Conservation (phyloP, 1,140 invertebrate species). For the Trachymyrmex cornetzi region DNA sequence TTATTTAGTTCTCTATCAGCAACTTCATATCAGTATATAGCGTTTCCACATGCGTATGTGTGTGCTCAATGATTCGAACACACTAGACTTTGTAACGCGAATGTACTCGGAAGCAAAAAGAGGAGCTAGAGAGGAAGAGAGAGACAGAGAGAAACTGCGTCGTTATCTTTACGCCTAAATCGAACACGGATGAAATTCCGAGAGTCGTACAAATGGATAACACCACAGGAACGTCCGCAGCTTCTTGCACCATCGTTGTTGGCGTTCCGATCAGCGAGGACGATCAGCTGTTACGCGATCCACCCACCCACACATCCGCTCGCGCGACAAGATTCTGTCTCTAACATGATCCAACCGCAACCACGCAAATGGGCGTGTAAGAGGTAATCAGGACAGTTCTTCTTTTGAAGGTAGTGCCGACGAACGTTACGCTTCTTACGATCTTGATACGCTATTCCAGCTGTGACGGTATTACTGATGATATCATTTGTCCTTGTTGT, state of each 20-base stretch:
- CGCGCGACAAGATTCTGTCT: constrained; percentile 29
- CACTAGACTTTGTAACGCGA: background rate
- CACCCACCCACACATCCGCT: constrained; percentile 61
- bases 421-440: constrained; percentile 26
- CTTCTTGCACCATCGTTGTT: constrained; percentile 66
- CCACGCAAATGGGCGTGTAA: constrained; percentile 57
- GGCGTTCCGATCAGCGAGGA: constrained; percentile 73
- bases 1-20: constrained; percentile 45
- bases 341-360: constrained; percentile 11
- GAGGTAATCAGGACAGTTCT: constrained; percentile 51
- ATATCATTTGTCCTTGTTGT: constrained; percentile 47
- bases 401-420: constrained; percentile 46
- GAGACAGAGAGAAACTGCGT: constrained; percentile 37
- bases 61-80: constrained; percentile 24
- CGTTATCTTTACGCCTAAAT: constrained; percentile 78
- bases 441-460: constrained; percentile 38
- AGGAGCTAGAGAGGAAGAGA: background rate
- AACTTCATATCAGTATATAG: background rate
- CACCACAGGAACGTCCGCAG: constrained; percentile 69
- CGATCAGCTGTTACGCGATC: constrained; percentile 74
- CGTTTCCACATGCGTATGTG: background rate
- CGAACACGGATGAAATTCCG: constrained; percentile 79
- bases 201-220: constrained; percentile 79
- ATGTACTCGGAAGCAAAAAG: background rate
- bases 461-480: constrained; percentile 22